A percentile compares a stretch with the other conserved stretches of the same genome.
phyloP scores from a whole-genome alignment of 2,888 invertebrate genomes.

The Chloroclystis v-ata region DNA sequence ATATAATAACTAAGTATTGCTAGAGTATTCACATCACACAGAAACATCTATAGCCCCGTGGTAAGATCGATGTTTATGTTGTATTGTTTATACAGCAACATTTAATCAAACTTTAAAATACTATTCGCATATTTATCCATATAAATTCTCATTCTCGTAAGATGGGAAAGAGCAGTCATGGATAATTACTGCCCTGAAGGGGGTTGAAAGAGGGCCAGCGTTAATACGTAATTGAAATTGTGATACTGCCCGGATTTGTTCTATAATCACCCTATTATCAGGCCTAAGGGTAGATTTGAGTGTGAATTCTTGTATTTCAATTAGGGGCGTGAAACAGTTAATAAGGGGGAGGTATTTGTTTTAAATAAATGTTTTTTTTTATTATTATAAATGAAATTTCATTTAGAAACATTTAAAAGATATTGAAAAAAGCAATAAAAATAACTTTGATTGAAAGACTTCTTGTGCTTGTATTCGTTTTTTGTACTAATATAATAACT shows the following conservation, averaged over 20 bases:
- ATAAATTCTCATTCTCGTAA: conserved; percentile 7
- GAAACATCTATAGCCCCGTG: too few relatives aligned
- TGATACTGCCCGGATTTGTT: conserved; percentile 34
- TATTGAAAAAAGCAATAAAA: too few relatives aligned
- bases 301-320: conserved; percentile 30
- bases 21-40: too few relatives aligned
- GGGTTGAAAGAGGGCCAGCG: conserved; percentile 23
- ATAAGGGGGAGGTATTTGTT: conserved; percentile 11
- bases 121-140: too few relatives aligned
- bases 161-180: conserved; percentile 24
- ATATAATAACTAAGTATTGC: too few relatives aligned
- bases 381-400: too few relatives aligned
- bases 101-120: too few relatives aligned
- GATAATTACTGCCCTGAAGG: conserved; percentile 26
- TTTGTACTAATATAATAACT: not conserved
- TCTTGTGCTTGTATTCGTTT: not conserved
- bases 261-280: conserved; percentile 43
- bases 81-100: too few relatives aligned
- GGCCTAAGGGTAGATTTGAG: conserved; percentile 32
- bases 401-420: too few relatives aligned
- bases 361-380: too few relatives aligned
- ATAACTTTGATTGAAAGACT: conserved; percentile 7
- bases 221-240: conserved; percentile 33
- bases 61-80: too few relatives aligned
- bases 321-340: conserved; percentile 20